Base-by-base conservation (phyloP, 2,888 invertebrate genomes). In the Agrochola circellaris region DNA sequence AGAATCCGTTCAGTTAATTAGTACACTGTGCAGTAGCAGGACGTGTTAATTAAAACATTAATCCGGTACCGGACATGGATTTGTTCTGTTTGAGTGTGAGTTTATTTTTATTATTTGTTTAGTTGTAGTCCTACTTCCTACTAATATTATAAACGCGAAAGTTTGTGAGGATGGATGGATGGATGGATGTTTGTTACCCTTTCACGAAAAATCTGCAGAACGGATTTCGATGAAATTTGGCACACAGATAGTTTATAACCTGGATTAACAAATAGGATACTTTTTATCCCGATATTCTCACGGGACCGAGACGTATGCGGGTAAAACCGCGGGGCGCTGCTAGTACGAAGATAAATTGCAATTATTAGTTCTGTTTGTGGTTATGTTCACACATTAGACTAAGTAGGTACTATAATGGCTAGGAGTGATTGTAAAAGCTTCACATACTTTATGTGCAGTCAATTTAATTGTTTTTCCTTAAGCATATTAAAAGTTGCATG, bases 1-100 rank as follows among this genome's bases (percentile, higher is more conserved):
- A 88, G 89, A 87, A 92, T 92, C 90, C 88, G 91, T 93, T 95
- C 93, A 96, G 94, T 95, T 94, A 95, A 95, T 96, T 96, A 95
- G 89, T 91, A 90, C 85, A 90, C 89, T 90, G 88, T 91, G 91
- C 81, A 90, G 89, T 86, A 90, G 92, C 88, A 91, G 91, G 94
- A 95, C 95, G 94, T 94, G 90, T 92, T 93, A 94, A 94, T 94
- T 94, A 92, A 80, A 89, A 81, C 58, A 87, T 85, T 79, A 88
- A 90, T 89, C 89, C 88, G 87, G 89, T 91, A 89, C 90, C 92
- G 92, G 92, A 93, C 89, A 95, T 95, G 95, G 90, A 93, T 92
- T 93, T 90, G 90, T 91, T 93, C 82, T 89, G 88, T 85, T 87
- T 90, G 75, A 91, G 85, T 87, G 91, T 90, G 90, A 92, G 92